Evolutionary conservation across 2,888 invertebrate genomes (phyloP).

Genomic region (Steinernema carpocapsae): DNA sequence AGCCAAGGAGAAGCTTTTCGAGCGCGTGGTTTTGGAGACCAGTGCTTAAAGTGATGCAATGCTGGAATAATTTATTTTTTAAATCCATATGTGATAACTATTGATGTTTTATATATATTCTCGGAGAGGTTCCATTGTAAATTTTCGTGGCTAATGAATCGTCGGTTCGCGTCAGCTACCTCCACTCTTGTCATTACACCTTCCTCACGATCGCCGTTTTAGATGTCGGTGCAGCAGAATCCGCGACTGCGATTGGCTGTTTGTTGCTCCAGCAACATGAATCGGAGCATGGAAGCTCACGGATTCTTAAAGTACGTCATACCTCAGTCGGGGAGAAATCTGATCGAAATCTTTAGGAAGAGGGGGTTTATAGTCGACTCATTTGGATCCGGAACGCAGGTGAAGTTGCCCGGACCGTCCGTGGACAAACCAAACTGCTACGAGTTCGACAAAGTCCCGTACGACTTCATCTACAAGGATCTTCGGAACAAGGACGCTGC

Average conservation of each 20-base stretch:
- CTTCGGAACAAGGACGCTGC: conserved; percentile 46
- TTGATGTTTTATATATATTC: conserved; percentile 16
- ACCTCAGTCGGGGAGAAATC: not conserved
- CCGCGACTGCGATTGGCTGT: conserved; percentile 78
- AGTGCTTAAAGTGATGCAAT: conserved; percentile 41
- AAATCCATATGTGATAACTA: conserved; percentile 13
- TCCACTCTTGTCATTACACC: not conserved
- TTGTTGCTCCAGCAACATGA: conserved; percentile 99
- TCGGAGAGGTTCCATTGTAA: conserved; percentile 17
- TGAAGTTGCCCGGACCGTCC: conserved; percentile 92
- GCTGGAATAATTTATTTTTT: conserved; percentile 21
- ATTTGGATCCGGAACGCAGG: conserved; percentile 74
- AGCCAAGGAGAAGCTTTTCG: conserved; percentile 75
- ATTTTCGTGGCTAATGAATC: not conserved
- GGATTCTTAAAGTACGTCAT: conserved; percentile 80
- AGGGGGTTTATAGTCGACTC: conserved; percentile 86
- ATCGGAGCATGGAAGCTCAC: conserved; percentile 99
- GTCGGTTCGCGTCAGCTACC: not conserved
- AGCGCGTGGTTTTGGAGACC: conserved; percentile 51
- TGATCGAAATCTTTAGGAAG: conserved; percentile 76
- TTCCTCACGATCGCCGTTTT: too few species aligned
- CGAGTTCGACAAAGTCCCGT: conserved; percentile 82
- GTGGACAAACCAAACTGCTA: conserved; percentile 91
- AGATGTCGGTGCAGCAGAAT: conserved; percentile 20
- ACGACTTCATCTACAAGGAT: conserved; percentile 58